These are phyloP conservation scores for Noctua comes DNA, from an alignment of 2,888 invertebrate species.

Conservation along the genomic window DNA sequence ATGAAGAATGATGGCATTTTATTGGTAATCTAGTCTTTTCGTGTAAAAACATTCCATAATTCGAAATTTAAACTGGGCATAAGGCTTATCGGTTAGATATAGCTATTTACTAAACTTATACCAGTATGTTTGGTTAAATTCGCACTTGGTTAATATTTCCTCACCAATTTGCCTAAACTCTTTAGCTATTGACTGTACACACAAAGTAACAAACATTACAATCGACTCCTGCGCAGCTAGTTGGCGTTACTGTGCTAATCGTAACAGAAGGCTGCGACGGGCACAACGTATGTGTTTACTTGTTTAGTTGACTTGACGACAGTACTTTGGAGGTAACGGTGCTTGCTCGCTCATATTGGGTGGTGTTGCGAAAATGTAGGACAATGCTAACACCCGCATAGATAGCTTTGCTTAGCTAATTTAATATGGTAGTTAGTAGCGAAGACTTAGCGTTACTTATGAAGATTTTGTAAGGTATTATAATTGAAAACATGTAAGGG, in stretches of 20 bases:
- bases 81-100: neutral
- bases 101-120: neutral
- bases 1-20: neutral
- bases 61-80: neutral
- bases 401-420: neutral
- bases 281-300: conserved; percentile 33
- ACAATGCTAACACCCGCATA: conserved; percentile 3
- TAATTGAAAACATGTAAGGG: no score
- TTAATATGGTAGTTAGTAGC: neutral
- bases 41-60: neutral
- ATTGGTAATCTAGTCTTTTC: neutral
- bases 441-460: neutral
- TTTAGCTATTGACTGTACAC: conserved; percentile 42
- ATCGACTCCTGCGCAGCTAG: conserved; percentile 74
- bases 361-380: conserved; percentile 30
- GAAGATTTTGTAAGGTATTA: neutral
- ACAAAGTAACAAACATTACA: conserved; percentile 53
- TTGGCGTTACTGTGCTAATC: conserved; percentile 80
- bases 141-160: neutral
- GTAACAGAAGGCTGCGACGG: conserved; percentile 73
- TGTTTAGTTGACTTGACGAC: conserved; percentile 30
- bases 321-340: conserved; percentile 49
- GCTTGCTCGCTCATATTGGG: conserved; percentile 9
- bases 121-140: neutral
- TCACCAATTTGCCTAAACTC: neutral